These are phyloP conservation scores for Xiphias gladius DNA, from an alignment of 2,113 vertebrate genomes.

Conservation along the genomic window DNA sequence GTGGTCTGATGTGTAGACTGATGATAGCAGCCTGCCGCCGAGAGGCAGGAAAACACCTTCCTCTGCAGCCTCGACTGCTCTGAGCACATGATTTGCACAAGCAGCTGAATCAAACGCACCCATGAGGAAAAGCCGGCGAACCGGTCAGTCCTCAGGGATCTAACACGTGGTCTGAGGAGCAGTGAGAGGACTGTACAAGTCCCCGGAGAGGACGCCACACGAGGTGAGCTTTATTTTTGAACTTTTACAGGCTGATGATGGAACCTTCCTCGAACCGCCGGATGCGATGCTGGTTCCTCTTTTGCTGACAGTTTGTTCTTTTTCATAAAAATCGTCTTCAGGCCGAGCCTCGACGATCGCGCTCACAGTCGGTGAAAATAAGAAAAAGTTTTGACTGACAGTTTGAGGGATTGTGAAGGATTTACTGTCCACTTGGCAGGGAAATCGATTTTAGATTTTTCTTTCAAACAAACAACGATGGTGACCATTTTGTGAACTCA, in stretches of 20 bases:
- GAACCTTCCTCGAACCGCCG: too few relatives aligned
- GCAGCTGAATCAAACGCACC: too few relatives aligned
- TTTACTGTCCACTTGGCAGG: too few relatives aligned
- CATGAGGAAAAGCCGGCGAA: not conserved
- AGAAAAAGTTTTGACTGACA: too few relatives aligned
- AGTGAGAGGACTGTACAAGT: not conserved
- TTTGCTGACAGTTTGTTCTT: too few relatives aligned
- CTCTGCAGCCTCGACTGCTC: conserved; percentile 27
- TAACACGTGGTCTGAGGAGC: conserved; percentile 22
- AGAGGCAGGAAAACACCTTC: conserved; percentile 45
- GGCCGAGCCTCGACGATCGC: too few relatives aligned
- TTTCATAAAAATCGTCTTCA: too few relatives aligned
- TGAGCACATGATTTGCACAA: not conserved
- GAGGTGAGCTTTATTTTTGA: conserved; percentile 6
- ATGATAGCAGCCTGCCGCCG: conserved; percentile 5
- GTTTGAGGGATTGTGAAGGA: too few relatives aligned
- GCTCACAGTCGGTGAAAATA: too few relatives aligned
- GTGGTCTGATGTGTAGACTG: conserved; percentile 6
- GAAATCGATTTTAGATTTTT: too few relatives aligned
- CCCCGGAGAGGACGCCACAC: not conserved
- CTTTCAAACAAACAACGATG: too few relatives aligned
- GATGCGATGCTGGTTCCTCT: not conserved
- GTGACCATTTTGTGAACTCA: too few relatives aligned
- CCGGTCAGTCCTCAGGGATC: not conserved
- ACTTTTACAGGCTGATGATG: not conserved